Percentiles rank a stretch among this genome's conserved stretches.
These are phyloP conservation scores for Ceyx erithaca DNA, from an alignment of 2,797 vertebrate genomes.

Conservation along the genomic window DNA sequence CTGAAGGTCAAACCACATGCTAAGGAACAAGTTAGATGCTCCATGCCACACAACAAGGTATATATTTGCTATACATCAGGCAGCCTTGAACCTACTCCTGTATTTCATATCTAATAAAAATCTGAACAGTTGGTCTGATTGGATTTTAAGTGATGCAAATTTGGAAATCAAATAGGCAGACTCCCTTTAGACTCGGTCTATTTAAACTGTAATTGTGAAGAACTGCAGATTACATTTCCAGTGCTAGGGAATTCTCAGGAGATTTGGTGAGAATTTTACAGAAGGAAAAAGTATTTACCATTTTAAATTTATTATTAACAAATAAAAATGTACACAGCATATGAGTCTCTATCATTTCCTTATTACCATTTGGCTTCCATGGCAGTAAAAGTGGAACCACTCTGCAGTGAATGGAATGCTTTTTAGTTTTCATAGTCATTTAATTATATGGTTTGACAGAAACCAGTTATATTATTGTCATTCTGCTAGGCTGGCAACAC, in stretches of 20 bases:
- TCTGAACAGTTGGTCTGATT: constrained; percentile 82
- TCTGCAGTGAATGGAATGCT: constrained; percentile 11
- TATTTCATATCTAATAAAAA: constrained; percentile 79
- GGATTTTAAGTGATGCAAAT: constrained; percentile 84
- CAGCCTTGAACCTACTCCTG: constrained; percentile 60
- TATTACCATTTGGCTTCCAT: background rate
- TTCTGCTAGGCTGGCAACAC: constrained; percentile 9
- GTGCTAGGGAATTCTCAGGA: constrained; percentile 46
- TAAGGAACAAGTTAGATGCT: constrained; percentile 34
- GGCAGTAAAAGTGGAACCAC: constrained; percentile 7
- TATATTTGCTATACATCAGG: background rate
- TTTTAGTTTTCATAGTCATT: constrained; percentile 18
- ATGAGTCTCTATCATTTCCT: background rate
- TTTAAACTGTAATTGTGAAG: constrained; percentile 78
- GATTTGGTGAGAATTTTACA: constrained; percentile 51
- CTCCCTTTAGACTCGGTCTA: constrained; percentile 78
- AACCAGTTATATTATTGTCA: background rate
- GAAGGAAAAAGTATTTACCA: constrained; percentile 60
- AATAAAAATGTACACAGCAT: constrained; percentile 11
- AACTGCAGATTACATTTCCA: constrained; percentile 74
- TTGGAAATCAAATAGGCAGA: constrained; percentile 82
- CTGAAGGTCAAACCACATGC: constrained; percentile 43
- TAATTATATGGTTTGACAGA: constrained; percentile 22
- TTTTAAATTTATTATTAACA: constrained; percentile 57
- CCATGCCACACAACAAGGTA: constrained; percentile 48